Conservation (phyloP, 2,113 vertebrate genomes). For the Callocephalon fimbriatum region DNA sequence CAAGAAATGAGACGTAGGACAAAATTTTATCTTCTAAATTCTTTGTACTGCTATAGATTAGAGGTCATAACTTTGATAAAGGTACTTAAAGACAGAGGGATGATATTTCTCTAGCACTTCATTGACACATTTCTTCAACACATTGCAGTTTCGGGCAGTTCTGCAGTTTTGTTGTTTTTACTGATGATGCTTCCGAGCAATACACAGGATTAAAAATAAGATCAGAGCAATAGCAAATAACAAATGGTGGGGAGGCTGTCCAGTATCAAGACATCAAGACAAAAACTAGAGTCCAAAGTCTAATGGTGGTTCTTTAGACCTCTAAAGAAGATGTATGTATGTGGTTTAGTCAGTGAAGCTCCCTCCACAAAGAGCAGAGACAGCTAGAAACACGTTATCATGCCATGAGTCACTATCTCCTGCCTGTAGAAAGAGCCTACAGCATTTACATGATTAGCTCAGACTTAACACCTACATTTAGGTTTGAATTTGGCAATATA, state of each 20-base stretch:
- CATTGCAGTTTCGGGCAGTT: background rate
- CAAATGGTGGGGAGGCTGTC: background rate
- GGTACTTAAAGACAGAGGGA: background rate
- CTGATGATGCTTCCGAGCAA: background rate
- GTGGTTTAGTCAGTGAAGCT: background rate
- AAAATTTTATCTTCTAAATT: background rate
- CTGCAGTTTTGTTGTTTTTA: background rate
- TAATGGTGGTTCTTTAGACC: background rate
- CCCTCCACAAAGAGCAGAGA: background rate
- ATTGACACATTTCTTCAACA: background rate
- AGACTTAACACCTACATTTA: slow-evolving; percentile 38
- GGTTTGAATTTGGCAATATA: slow-evolving; percentile 16
- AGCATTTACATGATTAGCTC: slow-evolving; percentile 18
- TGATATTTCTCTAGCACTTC: background rate
- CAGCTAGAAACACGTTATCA: background rate
- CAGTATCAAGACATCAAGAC: background rate
- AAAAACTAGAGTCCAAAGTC: background rate
- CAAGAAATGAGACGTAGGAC: background rate
- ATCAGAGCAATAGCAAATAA: background rate
- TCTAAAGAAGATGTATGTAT: background rate
- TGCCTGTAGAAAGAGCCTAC: background rate
- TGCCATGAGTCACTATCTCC: slow-evolving; percentile 22
- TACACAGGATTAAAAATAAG: background rate
- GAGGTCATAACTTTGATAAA: background rate
- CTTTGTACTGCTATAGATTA: background rate